phyloP scores from a whole-genome alignment of 2,113 vertebrate genomes.

The Planiliza haematocheilus region DNA sequence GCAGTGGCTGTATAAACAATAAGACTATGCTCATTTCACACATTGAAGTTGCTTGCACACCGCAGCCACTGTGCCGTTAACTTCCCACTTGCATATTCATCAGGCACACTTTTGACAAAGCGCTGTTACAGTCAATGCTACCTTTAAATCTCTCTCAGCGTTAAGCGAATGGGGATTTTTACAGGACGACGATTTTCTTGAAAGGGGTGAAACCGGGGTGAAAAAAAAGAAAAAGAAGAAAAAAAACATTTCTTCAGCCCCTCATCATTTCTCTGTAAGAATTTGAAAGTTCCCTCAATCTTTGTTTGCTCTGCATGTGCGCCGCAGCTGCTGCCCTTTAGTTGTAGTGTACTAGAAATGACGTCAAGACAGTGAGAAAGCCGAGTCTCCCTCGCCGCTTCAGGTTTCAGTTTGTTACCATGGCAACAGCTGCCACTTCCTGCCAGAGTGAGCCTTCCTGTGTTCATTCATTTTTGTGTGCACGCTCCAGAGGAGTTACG shows the following conservation, averaged over 20 bases:
- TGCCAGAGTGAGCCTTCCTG: slow-evolving; percentile 85
- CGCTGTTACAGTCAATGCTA: slow-evolving; percentile 27
- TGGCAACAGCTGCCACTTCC: slow-evolving; percentile 86
- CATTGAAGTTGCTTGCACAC: neutral
- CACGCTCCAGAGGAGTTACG: slow-evolving; percentile 69
- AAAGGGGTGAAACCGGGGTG: slow-evolving; percentile 36
- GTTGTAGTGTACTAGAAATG: slow-evolving; percentile 81
- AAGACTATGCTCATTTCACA: slow-evolving; percentile 39
- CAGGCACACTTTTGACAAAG: slow-evolving; percentile 54
- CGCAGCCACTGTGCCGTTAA: slow-evolving; percentile 28
- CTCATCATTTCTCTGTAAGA: slow-evolving; percentile 54
- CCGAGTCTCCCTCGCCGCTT: slow-evolving; percentile 72
- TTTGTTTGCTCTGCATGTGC: slow-evolving; percentile 72
- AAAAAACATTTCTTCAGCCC: slow-evolving; percentile 39
- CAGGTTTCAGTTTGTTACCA: slow-evolving; percentile 85
- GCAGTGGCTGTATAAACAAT: slow-evolving; percentile 33
- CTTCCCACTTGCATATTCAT: slow-evolving; percentile 60
- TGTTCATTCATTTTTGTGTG: slow-evolving; percentile 85
- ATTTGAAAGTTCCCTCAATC: slow-evolving; percentile 53
- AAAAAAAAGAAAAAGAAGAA: slow-evolving; percentile 3
- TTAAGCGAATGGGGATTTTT: slow-evolving; percentile 66
- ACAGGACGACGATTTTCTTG: slow-evolving; percentile 50
- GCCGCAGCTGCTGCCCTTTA: slow-evolving; percentile 73
- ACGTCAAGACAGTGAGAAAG: slow-evolving; percentile 82
- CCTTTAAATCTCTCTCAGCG: slow-evolving; percentile 44